These are phyloP conservation scores for Eudasyphora cyanicolor DNA, from an alignment of 2,888 invertebrate species.

Conservation along the genomic window DNA sequence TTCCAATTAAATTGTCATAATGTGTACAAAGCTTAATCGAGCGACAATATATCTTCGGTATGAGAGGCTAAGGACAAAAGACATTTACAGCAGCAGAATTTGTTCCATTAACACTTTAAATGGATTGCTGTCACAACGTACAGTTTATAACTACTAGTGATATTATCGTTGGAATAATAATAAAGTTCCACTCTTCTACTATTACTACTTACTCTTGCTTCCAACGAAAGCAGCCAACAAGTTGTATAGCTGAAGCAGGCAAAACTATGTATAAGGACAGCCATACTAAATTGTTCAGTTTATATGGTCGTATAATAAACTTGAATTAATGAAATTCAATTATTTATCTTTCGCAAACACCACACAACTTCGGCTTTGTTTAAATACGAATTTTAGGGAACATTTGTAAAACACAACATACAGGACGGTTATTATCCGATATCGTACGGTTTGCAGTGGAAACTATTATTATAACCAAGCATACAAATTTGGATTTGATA, in stretches of 20 bases:
- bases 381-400: constrained; percentile 1
- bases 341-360: constrained; percentile 24
- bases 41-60: neutral
- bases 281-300: neutral
- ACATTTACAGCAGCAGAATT: neutral
- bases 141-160: neutral
- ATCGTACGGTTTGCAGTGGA: neutral
- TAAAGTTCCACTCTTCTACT: no score
- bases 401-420: neutral
- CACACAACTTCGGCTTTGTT: constrained; percentile 12
- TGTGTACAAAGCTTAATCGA: neutral
- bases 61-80: no score
- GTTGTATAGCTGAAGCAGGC: neutral
- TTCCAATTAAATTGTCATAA: neutral
- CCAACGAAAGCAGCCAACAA: constrained; percentile 1
- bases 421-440: neutral
- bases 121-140: constrained; percentile 4
- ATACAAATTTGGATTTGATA: no score
- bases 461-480: neutral
- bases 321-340: constrained; percentile 25
- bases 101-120: constrained; percentile 9
- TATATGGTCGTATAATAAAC: neutral
- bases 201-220: no score
- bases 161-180: neutral
- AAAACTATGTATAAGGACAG: no score